Evolutionary conservation across 2,888 invertebrate species (phyloP), one percentile per base, ranked within the genome.

Genomic region (Orgyia antiqua): DNA sequence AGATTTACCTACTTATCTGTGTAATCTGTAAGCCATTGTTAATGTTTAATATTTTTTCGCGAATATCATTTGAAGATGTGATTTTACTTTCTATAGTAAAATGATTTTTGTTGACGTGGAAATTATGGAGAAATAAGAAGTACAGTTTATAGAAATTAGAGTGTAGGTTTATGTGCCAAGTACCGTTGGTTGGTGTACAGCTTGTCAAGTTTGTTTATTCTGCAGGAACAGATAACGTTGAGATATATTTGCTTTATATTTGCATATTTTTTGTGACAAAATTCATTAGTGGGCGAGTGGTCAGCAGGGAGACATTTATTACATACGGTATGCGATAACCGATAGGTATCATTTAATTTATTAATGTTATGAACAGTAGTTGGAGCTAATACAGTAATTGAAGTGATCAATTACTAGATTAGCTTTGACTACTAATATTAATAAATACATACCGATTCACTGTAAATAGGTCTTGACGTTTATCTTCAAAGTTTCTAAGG

Each of bases 221-320:
- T 51, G n/a, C 45, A 40, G 39, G 38, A 45, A 48, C 33, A 49
- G 55, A 64, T 60, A 60, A 51, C 58, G 54, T 42, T 47, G 49
- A 49, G 39, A 50, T 45, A 58, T 54, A 64, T 68, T 68, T 68
- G 62, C 56, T 50, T 50, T 47, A 35, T 33, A 68, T 72, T 68
- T 49, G 54, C 68, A 71, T 72, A 68, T 72, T 73, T 21, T 73
- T 71, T 68, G 60, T 58, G 41, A 37, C 34, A 29, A 45, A 39
- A 50, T 49, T 51, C 45, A 53, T 60, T 38, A 39, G 45, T 41
- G 34, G 39, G 34, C 24, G 38, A 24, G 7, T 24, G 24, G n/a
- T 12, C 12, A 24, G n/a, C 13, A 8, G 13, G 24, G 13, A n/a
- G 10, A 13, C 7, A 24, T 24, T 13, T 23, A 23, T 10, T 10